Conservation (phyloP, 2,113 vertebrate genomes). For the Hippocampus zosterae region DNA sequence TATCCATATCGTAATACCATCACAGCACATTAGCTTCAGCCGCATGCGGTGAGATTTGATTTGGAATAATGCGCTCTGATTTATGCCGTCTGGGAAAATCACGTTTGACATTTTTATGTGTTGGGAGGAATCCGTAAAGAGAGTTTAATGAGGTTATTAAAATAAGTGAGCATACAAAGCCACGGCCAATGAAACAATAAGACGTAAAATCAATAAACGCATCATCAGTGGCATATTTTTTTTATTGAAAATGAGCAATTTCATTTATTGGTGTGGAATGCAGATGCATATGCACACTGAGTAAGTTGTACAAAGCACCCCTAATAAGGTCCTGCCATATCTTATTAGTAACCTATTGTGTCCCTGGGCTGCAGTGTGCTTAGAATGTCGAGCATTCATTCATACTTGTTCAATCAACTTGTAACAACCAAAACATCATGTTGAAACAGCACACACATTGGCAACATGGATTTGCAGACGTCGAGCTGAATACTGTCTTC, state of each 20-base stretch:
- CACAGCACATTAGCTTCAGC: conserved; percentile 15
- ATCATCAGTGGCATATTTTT: not conserved
- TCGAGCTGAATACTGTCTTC: not conserved
- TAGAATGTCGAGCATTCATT: not conserved
- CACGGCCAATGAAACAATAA: not conserved
- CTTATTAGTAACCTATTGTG: not conserved
- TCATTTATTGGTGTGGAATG: not conserved
- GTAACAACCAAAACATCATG: not conserved
- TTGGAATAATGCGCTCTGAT: conserved; percentile 11
- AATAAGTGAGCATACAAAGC: conserved; percentile 4
- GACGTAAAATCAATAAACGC: not conserved
- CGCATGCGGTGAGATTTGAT: conserved; percentile 1
- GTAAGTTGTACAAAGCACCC: not conserved
- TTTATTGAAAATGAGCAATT: not conserved
- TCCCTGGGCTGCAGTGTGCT: not conserved
- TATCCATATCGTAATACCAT: conserved; percentile 13
- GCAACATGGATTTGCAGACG: not conserved
- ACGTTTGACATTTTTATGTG: conserved; percentile 10
- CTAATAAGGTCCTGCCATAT: not conserved
- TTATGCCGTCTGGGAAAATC: conserved; percentile 8
- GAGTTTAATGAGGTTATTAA: conserved; percentile 2
- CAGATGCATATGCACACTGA: not conserved
- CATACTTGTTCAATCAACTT: not conserved
- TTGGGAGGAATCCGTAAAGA: conserved; percentile 5
- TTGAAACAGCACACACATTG: not conserved